Evolutionary conservation across 2,797 vertebrate genomes (phyloP), one percentile per base, ranked within the genome.

Genomic region (Darevskia nairensis): DNA sequence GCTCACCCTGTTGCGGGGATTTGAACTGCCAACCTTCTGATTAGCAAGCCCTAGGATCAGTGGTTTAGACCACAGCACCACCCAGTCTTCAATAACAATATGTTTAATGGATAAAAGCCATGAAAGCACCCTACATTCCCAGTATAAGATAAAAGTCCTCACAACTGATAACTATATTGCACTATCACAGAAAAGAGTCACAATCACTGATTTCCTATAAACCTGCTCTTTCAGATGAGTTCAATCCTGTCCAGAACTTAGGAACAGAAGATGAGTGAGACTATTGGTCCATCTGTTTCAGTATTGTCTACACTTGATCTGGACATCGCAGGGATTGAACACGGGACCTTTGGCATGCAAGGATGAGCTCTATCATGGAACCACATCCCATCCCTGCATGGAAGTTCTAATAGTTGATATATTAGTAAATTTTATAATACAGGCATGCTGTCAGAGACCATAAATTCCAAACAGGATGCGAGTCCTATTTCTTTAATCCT

Each of bases 1-100:
- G 13, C 50, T 55, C 13, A 55, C 50, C 50, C 13, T 1, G 0
- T 4, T 0, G 3, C 3, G 50, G 50, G 3, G 50, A 55, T 55
- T 55, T 3, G 3, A 55, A 55, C 3, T 0, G 3, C 50, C 50
- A 3, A 55, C 50, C 50, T 55, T 55, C 50, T 15, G 50, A 55
- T 55, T 3, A 0, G 50, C 50, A 55, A 55, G 13, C 50, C 3
- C 50, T 15, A 55, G 13, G 13, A 13, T 55, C 13, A 55, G 50
- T 55, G 50, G 13, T 55, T 55, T 55, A 4, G 50, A 15, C 50
- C 13, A 55, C 50, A 55, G 50, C 13, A 15, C 13, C 50, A 55
- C 50, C 50, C 50, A 50, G 50, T 85, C 35, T 71, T 59, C 77
- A 72, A 71, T 10, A 55, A 9, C 69, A n/a, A n/a, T 61, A n/a